phyloP scores from a whole-genome alignment of 2,113 vertebrate genomes.

The Rallus limicola region DNA sequence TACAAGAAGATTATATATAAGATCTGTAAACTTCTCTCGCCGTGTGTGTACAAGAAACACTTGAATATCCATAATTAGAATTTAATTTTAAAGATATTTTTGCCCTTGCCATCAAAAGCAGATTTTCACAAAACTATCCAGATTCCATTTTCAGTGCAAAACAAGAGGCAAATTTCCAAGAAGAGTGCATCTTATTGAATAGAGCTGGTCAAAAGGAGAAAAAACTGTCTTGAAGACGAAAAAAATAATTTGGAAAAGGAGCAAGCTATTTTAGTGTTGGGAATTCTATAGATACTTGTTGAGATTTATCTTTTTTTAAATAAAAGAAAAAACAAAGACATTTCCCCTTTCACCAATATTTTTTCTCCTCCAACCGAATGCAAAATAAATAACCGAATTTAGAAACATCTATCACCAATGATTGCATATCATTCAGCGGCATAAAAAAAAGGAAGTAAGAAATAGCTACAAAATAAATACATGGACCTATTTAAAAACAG shows the following conservation, averaged over 20 bases:
- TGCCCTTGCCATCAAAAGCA: neutral
- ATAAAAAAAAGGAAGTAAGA: neutral
- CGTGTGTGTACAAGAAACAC: neutral
- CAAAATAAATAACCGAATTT: neutral
- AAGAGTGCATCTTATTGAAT: neutral
- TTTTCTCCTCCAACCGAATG: neutral
- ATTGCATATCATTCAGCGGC: neutral
- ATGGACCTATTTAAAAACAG: neutral
- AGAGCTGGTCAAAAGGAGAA: neutral
- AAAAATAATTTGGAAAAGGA: neutral
- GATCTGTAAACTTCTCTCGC: neutral
- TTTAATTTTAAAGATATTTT: neutral
- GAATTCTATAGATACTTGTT: neutral
- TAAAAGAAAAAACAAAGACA: neutral
- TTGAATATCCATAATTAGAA: neutral
- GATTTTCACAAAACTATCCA: neutral
- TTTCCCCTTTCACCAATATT: neutral
- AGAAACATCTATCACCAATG: neutral
- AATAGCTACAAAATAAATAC: neutral
- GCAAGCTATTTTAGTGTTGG: neutral
- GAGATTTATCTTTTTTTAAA: neutral
- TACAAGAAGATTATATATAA: neutral
- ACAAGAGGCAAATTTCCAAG: neutral
- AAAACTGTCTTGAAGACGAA: neutral
- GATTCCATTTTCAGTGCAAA: neutral